Conservation (phyloP, 2,797 vertebrate species). For the Bucorvus abyssinicus region DNA sequence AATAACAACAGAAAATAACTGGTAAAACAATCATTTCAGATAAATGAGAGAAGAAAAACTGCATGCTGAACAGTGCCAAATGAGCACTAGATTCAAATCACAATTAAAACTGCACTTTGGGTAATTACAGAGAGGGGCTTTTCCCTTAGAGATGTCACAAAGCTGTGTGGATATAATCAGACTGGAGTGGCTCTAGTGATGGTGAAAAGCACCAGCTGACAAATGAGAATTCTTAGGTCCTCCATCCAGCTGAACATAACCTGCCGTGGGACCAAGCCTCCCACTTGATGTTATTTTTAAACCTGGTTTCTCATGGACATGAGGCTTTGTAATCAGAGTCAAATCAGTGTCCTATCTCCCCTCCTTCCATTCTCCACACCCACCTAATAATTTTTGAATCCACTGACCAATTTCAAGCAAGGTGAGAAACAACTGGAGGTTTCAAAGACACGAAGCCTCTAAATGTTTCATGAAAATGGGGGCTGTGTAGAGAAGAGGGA, state of each 20-base stretch:
- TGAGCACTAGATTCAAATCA: neutral
- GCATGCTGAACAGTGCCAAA: neutral
- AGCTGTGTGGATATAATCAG: neutral
- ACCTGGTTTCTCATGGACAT: neutral
- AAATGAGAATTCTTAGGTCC: neutral
- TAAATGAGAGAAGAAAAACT: neutral
- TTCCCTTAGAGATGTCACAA: constrained; percentile 10
- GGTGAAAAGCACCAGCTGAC: neutral
- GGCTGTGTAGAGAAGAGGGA: neutral
- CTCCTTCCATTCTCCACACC: neutral
- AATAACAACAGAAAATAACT: constrained; percentile 9
- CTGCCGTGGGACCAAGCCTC: neutral
- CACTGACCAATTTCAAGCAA: neutral
- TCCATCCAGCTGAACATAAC: neutral
- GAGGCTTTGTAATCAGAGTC: neutral
- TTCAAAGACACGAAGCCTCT: neutral
- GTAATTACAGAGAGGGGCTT: constrained; percentile 21
- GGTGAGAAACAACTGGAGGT: neutral
- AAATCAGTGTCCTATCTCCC: neutral
- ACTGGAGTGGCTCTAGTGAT: neutral
- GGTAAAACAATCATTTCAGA: neutral
- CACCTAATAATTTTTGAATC: neutral
- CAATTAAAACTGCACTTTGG: neutral
- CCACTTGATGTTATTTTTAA: neutral
- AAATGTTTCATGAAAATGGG: neutral